Evolutionary conservation across 2,113 vertebrate genomes (phyloP).

Genomic region (Saimiri boliviensis): DNA sequence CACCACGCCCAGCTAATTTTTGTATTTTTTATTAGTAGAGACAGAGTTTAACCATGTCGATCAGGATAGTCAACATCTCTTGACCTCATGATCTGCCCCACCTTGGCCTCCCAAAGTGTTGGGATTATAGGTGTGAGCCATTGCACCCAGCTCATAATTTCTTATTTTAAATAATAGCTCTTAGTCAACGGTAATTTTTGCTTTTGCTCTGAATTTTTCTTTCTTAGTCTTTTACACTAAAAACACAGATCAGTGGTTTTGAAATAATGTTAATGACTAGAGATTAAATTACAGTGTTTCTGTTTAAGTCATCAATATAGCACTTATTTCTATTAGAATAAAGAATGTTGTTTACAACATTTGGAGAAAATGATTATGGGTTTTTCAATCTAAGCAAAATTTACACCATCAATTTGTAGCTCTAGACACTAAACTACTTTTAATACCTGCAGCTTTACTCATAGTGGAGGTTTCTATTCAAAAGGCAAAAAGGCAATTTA

Average conservation of each 20-base stretch:
- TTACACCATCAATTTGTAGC: neutral
- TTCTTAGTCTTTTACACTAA: neutral
- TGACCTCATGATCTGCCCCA: no score
- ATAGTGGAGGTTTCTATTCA: neutral
- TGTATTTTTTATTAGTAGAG: no score
- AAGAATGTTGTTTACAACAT: neutral
- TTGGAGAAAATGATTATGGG: neutral
- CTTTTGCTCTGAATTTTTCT: constrained; percentile 21
- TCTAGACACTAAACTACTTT: neutral
- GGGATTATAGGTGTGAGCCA: no score
- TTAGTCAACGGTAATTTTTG: neutral
- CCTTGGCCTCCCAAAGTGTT: no score
- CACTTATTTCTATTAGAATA: constrained; percentile 5
- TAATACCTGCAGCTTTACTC: neutral
- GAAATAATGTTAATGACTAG: neutral
- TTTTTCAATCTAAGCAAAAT: constrained; percentile 37
- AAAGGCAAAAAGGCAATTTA: neutral
- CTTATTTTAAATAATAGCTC: neutral
- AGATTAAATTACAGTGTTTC: constrained; percentile 56
- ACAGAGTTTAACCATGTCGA: no score
- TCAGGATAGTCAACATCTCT: no score
- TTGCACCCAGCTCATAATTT: neutral
- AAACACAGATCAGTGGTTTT: constrained; percentile 52
- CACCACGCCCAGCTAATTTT: no score
- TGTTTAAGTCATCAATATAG: constrained; percentile 42